Conservation (phyloP, 2,797 vertebrate species). For the Denticeps clupeoides region DNA sequence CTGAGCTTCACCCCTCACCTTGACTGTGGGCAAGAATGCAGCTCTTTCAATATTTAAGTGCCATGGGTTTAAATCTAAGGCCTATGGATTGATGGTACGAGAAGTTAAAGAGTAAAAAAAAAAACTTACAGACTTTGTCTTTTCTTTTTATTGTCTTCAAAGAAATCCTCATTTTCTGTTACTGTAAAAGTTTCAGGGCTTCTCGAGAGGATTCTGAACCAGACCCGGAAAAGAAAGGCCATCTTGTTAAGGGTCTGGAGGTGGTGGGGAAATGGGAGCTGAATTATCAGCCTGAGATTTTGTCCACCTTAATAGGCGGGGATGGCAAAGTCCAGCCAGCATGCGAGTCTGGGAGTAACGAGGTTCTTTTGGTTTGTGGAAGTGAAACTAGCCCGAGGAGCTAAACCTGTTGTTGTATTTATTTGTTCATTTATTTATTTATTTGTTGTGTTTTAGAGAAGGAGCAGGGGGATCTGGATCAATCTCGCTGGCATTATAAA, state of each 20-base stretch:
- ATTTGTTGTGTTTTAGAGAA: too few species aligned
- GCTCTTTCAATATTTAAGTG: too few species aligned
- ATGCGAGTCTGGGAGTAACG: slow-evolving; percentile 43
- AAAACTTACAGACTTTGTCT: too few species aligned
- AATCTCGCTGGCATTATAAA: slow-evolving; percentile 50
- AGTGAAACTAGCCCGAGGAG: slow-evolving; percentile 47
- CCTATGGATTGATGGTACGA: too few species aligned
- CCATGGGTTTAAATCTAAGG: too few species aligned
- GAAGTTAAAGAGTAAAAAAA: not conserved
- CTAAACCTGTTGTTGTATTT: slow-evolving; percentile 38
- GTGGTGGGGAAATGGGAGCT: slow-evolving; percentile 48
- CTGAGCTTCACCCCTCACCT: too few species aligned
- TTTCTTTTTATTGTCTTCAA: too few species aligned
- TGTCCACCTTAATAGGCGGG: slow-evolving; percentile 56
- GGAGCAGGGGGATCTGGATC: slow-evolving; percentile 52
- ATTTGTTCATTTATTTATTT: not conserved
- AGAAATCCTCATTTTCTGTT: too few species aligned
- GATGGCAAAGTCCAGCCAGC: slow-evolving; percentile 71
- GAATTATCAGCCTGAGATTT: slow-evolving; percentile 51
- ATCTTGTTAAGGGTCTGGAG: slow-evolving; percentile 56
- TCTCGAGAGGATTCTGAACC: slow-evolving; percentile 49
- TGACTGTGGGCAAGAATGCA: too few species aligned
- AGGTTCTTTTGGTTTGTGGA: slow-evolving; percentile 44
- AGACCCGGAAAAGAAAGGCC: slow-evolving; percentile 42
- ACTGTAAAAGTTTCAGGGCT: too few species aligned